Evolutionary conservation across 2,888 invertebrate genomes (phyloP), one percentile per base, ranked within the genome.

Genomic region (Ectemnius lituratus): DNA sequence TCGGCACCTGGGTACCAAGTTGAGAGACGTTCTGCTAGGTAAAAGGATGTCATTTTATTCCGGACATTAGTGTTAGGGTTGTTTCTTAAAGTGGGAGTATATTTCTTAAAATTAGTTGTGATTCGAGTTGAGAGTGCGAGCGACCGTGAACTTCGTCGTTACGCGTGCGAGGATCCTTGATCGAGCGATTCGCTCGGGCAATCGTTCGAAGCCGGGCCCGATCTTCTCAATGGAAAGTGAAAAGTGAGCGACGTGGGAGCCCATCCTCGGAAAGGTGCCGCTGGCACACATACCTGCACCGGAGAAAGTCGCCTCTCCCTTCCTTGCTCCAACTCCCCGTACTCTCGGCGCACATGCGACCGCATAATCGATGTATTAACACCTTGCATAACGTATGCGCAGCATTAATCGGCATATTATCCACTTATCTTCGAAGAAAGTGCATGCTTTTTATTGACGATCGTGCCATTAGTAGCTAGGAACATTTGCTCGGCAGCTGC

Each of bases 261-360:
- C 57, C 47, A 70, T 52, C 61, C 61, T 52, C 60, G 72, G 64
- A 78, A 76, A 75, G 56, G 69, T 69, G 68, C 47, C 73, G 78
- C 57, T 84, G 87, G 85, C 87, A 88, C 82, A 88, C 85, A 88
- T 88, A 87, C 85, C 85, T 85, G 84, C 84, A 84, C 80, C 71
- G 84, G 88, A 88, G 88, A 89, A 86, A 86, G 86, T 86, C 78
- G 46, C 57, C 73, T 69, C 68, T 69, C 76, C 73, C 70, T 27
- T 52, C 66, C 57, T 71, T 67, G 67, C 64, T 75, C 71, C 70
- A 16, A 45, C 66, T 47, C 49, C 64, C 60, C 28, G 37, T 62
- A 28, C 62, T 70, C 61, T 60, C 60, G 62, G 66, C 57, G 60
- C 67, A 62, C 59, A 49, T 62, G 68, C 28, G 46, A 27, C 1